Base-by-base conservation (phyloP, 1,140 invertebrate species). In the Elymnias hypermnestra region DNA sequence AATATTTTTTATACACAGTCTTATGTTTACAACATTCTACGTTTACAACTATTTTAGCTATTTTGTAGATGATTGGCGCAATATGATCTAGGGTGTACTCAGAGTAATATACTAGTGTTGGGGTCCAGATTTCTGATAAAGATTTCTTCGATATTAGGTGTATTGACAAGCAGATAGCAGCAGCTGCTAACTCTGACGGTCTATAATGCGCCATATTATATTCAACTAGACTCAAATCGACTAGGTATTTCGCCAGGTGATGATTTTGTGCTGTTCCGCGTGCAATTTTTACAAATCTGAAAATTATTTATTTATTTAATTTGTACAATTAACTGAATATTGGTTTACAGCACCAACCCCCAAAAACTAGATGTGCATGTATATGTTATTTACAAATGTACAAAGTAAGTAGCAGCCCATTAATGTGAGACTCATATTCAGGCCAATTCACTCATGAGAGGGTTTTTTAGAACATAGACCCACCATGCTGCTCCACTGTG, bases 221-320 rank as follows among this genome's bases (percentile, higher is more conserved):
- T 28, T 97, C 92, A 7, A 96, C 77, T 25, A 97, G 82, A 46
- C 92, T 89, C 17, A 98, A 78, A 78, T 99, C 97, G 59, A 97
- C 89, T 37, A 99, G 91, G 73, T 97, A 99, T 87, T 99, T 99
- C 4, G 95, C 95, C 72, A 98, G 85, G 33, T 91, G 92, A 74
- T 98, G 96, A 69, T 94, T 91, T 43, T 88, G 88, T 1, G 76
- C 72, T 8, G 91, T 90, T 5, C 92, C 92, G 72, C 90, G 71
- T 3, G 89, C 89, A 1, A 89, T 87, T 83, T 91, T 91, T 1
- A 89, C 87, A 77, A 83, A 93, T 54, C 86, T 91, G 76, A n/a
- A 86, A 75, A n/a, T n/a, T n/a, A n/a, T n/a, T n/a, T n/a, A n/a
- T n/a, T n/a, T n/a, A n/a, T n/a, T n/a, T n/a, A n/a, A n/a, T n/a